Evolutionary conservation across 92 coral and sea anemone genomes (phyloP).

Genomic region (Paramuricea clavata): DNA sequence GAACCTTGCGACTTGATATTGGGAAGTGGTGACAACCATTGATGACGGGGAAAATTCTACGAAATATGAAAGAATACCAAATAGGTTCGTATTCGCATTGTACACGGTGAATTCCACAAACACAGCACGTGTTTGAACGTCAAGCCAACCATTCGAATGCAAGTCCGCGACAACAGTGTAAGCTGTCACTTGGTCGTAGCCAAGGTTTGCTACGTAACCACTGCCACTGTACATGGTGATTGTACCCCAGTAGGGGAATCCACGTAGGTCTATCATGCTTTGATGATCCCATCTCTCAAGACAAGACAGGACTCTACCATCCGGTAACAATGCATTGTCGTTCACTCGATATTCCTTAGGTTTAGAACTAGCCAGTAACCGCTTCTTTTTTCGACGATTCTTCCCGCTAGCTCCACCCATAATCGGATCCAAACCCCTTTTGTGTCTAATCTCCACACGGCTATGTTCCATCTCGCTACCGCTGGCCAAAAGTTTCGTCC

Average conservation of each 20-base stretch:
- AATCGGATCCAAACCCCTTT: slow-evolving; percentile 90
- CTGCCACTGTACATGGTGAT: slow-evolving; percentile 45
- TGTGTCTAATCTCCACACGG: slow-evolving; percentile 48
- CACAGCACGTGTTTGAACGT: background rate
- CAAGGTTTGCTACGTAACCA: slow-evolving; percentile 71
- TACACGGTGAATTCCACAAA: background rate
- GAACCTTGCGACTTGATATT: slow-evolving; percentile 75
- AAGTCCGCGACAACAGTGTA: background rate
- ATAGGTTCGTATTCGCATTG: slow-evolving; percentile 44
- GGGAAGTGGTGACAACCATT: slow-evolving; percentile 78
- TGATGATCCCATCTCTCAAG: slow-evolving; percentile 88
- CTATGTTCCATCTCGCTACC: background rate
- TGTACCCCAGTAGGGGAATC: slow-evolving; percentile 91
- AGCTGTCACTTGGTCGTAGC: slow-evolving; percentile 74
- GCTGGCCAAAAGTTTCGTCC: background rate
- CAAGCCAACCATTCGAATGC: slow-evolving; percentile 5
- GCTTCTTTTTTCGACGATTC: slow-evolving; percentile 76
- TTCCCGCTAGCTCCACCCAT: slow-evolving; percentile 82
- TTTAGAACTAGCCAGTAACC: slow-evolving; percentile 50
- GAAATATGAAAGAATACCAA: slow-evolving; percentile 87
- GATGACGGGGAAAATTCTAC: slow-evolving; percentile 89
- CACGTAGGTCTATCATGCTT: slow-evolving; percentile 65
- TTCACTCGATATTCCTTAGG: slow-evolving; percentile 76
- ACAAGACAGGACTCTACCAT: slow-evolving; percentile 85
- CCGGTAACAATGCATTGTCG: slow-evolving; percentile 78